Conservation (phyloP, 2,113 vertebrate species). For the Pycnonotus jocosus region DNA sequence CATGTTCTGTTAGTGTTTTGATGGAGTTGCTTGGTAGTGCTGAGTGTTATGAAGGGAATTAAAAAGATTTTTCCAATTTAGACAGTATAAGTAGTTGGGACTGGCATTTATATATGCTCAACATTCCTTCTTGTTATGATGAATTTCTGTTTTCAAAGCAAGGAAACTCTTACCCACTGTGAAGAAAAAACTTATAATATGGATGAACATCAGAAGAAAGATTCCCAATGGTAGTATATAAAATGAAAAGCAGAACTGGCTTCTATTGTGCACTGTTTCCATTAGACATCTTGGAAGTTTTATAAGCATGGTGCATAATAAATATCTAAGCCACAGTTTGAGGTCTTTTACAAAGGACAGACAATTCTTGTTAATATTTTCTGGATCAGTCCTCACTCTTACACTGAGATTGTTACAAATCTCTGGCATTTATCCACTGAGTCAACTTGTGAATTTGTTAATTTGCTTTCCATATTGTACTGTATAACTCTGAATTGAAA, state of each 20-base stretch:
- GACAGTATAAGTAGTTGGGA: not conserved
- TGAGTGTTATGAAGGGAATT: not conserved
- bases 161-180: conserved; percentile 47
- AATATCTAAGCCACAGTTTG: conserved; percentile 34
- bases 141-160: conserved; percentile 37
- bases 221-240: conserved; percentile 51
- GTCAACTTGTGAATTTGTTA: conserved; percentile 37
- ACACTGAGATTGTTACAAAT: not conserved
- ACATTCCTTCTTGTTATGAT: conserved; percentile 4
- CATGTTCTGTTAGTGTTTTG: not conserved
- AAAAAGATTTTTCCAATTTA: not conserved
- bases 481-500: not conserved
- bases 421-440: not conserved
- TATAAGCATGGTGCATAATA: conserved; percentile 25
- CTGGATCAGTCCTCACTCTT: not conserved
- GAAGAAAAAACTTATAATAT: conserved; percentile 42
- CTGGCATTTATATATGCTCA: not conserved
- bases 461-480: conserved; percentile 26
- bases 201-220: conserved; percentile 58
- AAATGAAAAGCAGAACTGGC: conserved; percentile 60
- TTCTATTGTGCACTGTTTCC: conserved; percentile 55
- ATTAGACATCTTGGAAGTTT: conserved; percentile 49
- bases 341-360: conserved; percentile 15
- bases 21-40: not conserved
- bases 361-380: conserved; percentile 4